Evolutionary conservation across 2,113 vertebrate species (phyloP).

Genomic region (Spea bombifrons): DNA sequence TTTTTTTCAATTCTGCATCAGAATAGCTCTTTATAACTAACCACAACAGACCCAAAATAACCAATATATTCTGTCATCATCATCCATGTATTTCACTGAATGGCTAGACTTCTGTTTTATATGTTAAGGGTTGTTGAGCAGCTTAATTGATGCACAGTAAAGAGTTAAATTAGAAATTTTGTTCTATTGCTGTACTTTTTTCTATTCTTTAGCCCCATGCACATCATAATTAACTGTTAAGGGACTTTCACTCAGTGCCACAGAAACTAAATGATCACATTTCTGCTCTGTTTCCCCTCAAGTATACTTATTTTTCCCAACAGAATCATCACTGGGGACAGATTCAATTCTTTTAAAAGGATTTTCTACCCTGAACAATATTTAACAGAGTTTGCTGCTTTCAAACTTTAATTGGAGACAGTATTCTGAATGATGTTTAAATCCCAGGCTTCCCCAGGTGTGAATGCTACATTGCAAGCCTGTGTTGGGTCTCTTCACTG

Average conservation of each 20-base stretch:
- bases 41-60: no score
- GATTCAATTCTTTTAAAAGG: not conserved
- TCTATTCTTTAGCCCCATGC: conserved; percentile 8
- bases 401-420: no score
- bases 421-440: no score
- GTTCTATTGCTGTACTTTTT: not conserved
- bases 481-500: no score
- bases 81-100: no score
- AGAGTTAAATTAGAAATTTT: not conserved
- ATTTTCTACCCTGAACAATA: not conserved
- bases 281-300: conserved; percentile 9
- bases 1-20: no score
- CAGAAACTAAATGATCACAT: conserved; percentile 7
- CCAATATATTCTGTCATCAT: no score
- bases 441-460: no score
- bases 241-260: conserved; percentile 20
- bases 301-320: conserved; percentile 9
- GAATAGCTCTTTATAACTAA: no score
- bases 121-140: not conserved
- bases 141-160: not conserved
- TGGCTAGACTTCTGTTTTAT: no score
- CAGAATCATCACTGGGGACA: conserved; percentile 12
- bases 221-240: conserved; percentile 22
- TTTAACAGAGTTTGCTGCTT: no score
- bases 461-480: no score